These are phyloP conservation scores for Drosophila eohydei DNA, from an alignment of 2,888 invertebrate genomes.

Conservation along the genomic window DNA sequence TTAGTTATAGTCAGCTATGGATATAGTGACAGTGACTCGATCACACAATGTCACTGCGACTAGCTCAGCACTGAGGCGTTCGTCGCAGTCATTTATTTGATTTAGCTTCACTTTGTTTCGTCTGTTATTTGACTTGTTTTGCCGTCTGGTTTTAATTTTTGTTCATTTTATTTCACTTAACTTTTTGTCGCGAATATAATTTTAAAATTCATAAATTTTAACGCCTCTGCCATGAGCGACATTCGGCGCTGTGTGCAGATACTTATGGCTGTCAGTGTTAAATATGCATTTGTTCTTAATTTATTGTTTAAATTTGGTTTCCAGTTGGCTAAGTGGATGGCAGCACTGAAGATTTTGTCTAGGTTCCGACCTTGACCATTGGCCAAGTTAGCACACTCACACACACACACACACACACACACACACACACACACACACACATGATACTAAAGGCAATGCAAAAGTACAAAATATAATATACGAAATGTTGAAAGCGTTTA, in stretches of 20 bases:
- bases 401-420: too few species aligned
- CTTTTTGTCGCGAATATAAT: neutral
- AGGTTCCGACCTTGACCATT: constrained; percentile 8
- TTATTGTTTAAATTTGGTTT: constrained; percentile 65
- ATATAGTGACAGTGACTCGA: constrained; percentile 12
- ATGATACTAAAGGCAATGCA: constrained; percentile 33
- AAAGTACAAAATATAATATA: constrained; percentile 66
- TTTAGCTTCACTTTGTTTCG: constrained; percentile 22
- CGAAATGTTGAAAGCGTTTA: constrained; percentile 25
- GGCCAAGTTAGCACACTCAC: constrained; percentile 29
- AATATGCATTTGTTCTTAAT: constrained; percentile 55
- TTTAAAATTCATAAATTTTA: constrained; percentile 50
- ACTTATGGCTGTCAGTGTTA: constrained; percentile 56
- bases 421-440: constrained; percentile 18
- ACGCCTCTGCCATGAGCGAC: constrained; percentile 49
- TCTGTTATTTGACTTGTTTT: neutral
- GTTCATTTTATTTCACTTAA: neutral
- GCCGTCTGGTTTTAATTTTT: constrained; percentile 17
- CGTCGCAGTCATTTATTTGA: constrained; percentile 15
- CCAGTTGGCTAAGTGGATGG: constrained; percentile 42
- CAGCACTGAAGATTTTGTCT: constrained; percentile 26
- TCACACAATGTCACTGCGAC: constrained; percentile 22
- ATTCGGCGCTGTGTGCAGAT: constrained; percentile 8
- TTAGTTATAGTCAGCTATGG: too few species aligned
- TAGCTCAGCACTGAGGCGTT: neutral